These are phyloP conservation scores for Eupelmus urozonus DNA, from an alignment of 2,888 invertebrate species.

Conservation along the genomic window DNA sequence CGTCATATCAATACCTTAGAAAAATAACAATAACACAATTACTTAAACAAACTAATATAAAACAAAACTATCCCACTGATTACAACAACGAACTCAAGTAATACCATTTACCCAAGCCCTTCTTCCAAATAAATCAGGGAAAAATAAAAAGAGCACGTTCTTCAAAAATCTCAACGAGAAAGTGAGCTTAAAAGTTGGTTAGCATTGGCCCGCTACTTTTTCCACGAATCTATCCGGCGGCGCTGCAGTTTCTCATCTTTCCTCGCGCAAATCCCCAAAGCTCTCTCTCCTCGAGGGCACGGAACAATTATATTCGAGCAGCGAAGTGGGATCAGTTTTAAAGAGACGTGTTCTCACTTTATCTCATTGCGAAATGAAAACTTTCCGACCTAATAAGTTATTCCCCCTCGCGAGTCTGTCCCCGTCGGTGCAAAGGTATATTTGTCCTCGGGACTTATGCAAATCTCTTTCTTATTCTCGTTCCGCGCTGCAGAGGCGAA, in stretches of 20 bases:
- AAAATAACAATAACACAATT: too few species aligned
- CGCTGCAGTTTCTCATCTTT: not conserved
- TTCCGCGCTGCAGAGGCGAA: not conserved
- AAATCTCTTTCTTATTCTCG: slow-evolving; percentile 26
- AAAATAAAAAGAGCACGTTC: not conserved
- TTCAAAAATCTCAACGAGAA: not conserved
- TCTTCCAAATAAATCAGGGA: not conserved
- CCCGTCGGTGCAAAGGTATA: slow-evolving; percentile 45
- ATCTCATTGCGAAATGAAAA: slow-evolving; percentile 62
- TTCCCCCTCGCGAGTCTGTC: slow-evolving; percentile 14
- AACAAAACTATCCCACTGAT: too few species aligned
- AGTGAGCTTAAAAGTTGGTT: slow-evolving; percentile 27
- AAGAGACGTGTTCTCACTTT: slow-evolving; percentile 52
- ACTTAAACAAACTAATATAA: too few species aligned
- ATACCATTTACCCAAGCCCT: not conserved
- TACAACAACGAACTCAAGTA: not conserved
- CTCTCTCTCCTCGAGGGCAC: slow-evolving; percentile 13
- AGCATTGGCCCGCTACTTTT: slow-evolving; percentile 14
- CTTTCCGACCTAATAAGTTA: slow-evolving; percentile 66
- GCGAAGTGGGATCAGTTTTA: slow-evolving; percentile 60
- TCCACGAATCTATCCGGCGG: slow-evolving; percentile 20
- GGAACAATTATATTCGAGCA: slow-evolving; percentile 65
- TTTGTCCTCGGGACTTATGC: slow-evolving; percentile 58
- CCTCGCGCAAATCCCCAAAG: not conserved
- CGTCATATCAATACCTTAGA: too few species aligned